Evolutionary conservation across 2,888 invertebrate species (phyloP).

Genomic region (Macrosiphum euphorbiae): DNA sequence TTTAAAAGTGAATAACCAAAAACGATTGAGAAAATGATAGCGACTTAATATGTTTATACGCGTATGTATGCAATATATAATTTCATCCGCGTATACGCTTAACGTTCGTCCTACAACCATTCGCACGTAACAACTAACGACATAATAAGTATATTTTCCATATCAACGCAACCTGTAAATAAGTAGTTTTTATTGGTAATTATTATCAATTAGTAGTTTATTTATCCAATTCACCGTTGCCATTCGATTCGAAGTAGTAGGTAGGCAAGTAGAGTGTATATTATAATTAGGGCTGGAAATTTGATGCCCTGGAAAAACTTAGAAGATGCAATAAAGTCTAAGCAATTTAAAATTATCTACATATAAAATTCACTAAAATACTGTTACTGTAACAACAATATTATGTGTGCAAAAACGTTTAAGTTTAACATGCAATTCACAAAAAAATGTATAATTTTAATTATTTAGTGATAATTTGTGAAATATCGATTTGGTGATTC

Average conservation of each 20-base stretch:
- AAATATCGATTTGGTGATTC: background rate
- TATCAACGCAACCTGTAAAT: background rate
- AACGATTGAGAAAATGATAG: background rate
- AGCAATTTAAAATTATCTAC: background rate
- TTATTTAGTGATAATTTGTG: background rate
- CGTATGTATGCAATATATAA: background rate
- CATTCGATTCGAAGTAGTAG: background rate
- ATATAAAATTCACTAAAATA: background rate
- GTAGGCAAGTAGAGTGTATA: background rate
- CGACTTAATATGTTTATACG: background rate
- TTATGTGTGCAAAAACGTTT: background rate
- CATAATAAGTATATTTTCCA: background rate
- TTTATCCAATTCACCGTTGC: background rate
- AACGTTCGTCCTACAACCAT: background rate
- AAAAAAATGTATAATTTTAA: background rate
- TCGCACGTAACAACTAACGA: background rate
- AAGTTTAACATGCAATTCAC: background rate
- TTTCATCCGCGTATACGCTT: background rate
- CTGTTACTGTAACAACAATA: background rate
- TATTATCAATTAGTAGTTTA: background rate
- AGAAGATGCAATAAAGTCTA: background rate
- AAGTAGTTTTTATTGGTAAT: background rate
- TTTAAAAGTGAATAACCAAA: background rate
- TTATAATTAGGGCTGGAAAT: background rate
- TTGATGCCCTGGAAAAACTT: background rate